Base-by-base conservation (phyloP, 1,140 invertebrate genomes). In the Cryptotermes secundus region DNA sequence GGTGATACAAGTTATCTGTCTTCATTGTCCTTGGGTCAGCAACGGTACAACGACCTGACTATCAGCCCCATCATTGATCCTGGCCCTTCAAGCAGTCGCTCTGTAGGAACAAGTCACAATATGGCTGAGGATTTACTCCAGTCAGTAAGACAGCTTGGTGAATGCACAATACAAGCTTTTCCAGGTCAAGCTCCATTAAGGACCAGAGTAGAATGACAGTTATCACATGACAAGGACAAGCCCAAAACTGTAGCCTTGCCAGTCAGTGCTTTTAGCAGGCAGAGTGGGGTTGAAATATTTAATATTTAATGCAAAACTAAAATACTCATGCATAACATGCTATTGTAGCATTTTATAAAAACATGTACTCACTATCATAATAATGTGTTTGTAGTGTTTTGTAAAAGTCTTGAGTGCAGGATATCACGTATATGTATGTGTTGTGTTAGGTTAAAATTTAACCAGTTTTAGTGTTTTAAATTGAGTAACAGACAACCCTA, bases 121-220 rank as follows among this genome's bases (percentile, higher is more conserved):
- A 45, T 38, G 38, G 81, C 81, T n/a, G 81, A 82, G 38, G 81
- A 85, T 42, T 81, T 87, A 19, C 83, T 87, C n/a, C 85, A 84
- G 59, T 87, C 85, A 80, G 86, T 86, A 45, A 84, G 86, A 35
- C 84, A 87, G 49, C 83, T 87, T 35, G 86, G 86, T 59, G 86
- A 86, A 84, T 85, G 84, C 34, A 85, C 84, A 26, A 85, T 85
- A 24, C 84, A 85, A 59, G 72, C 84, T 26, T 82, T 85, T 26
- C 80, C 81, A 19, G 65, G 83, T 31, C 38, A 80, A 80, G n/a
- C 31, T 34, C 81, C 59, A 7, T 72, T 72, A 31, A 72, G 59
- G 14, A 72, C 59, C 59, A 72, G 59, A 72, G 26, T n/a, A 31
- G 26, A 72, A 72, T 72, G 59, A 72, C 59, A 72, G 3, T 72